A percentile compares a stretch with the other conserved stretches of the same genome.
Evolutionary conservation across 2,888 invertebrate genomes (phyloP).

Genomic region (Stenichneumon culpator): DNA sequence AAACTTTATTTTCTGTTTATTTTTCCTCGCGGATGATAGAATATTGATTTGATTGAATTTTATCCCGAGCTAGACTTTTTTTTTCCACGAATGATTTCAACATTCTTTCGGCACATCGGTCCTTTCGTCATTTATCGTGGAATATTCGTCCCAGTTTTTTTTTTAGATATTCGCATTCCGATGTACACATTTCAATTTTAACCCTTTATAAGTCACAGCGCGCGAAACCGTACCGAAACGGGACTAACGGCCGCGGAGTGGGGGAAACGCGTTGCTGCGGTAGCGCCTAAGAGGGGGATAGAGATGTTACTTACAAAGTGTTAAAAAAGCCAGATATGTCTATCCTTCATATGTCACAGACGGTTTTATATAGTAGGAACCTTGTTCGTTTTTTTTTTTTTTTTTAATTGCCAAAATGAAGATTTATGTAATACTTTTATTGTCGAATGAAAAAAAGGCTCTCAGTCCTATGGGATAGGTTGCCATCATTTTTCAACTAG

Average conservation of each 20-base stretch:
- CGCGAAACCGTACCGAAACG: too few species aligned
- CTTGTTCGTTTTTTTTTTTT: neutral
- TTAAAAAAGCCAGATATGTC: neutral
- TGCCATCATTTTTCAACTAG: too few species aligned
- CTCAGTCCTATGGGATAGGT: too few species aligned
- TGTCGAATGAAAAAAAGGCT: too few species aligned
- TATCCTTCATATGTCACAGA: neutral
- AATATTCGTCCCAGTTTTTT: neutral
- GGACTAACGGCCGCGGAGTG: too few species aligned
- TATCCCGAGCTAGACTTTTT: neutral
- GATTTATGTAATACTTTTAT: too few species aligned
- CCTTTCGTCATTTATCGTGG: neutral
- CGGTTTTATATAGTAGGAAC: neutral
- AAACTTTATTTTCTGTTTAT: conserved; percentile 9
- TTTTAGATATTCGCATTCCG: neutral
- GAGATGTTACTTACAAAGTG: too few species aligned
- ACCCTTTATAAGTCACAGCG: too few species aligned
- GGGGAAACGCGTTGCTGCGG: too few species aligned
- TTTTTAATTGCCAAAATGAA: too few species aligned
- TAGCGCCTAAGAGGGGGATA: too few species aligned
- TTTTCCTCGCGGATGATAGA: conserved; percentile 6
- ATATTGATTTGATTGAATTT: neutral
- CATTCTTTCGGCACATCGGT: neutral
- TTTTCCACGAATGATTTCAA: neutral
- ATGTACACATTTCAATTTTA: neutral